phyloP scores from a whole-genome alignment of 2,888 invertebrate species.

The Criorhina ranunculi region DNA sequence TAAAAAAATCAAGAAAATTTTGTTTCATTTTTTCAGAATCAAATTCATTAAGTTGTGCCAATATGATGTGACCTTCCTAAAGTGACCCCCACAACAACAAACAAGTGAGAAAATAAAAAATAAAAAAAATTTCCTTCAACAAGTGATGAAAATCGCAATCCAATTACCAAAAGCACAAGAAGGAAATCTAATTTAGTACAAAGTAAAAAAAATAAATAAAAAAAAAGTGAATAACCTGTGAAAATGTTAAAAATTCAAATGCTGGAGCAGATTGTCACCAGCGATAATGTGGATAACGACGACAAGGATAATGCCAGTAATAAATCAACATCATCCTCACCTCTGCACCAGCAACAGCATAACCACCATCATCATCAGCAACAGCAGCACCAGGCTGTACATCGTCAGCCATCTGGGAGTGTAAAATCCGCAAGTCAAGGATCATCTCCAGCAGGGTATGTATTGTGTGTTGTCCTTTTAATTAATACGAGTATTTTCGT shows the following conservation, averaged over 20 bases:
- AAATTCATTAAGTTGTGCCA: constrained; percentile 40
- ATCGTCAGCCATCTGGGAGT: constrained; percentile 75
- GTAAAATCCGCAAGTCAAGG: constrained; percentile 83
- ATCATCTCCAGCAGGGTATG: constrained; percentile 84
- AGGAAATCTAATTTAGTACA: constrained; percentile 44
- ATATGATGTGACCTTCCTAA: constrained; percentile 72
- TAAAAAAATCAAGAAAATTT: constrained; percentile 31
- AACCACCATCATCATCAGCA: constrained; percentile 44
- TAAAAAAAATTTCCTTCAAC: constrained; percentile 38
- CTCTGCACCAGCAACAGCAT: constrained; percentile 80
- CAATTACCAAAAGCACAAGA: constrained; percentile 43
- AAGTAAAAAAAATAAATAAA: constrained; percentile 25
- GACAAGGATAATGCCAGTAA: constrained; percentile 78
- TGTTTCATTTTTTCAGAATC: constrained; percentile 67
- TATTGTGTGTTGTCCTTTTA: constrained; percentile 52
- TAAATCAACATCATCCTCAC: constrained; percentile 81
- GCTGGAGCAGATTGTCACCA: constrained; percentile 90
- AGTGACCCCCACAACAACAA: constrained; percentile 39
- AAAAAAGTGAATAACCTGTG: constrained; percentile 50
- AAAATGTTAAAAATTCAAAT: constrained; percentile 91
- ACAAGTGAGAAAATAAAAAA: constrained; percentile 4
- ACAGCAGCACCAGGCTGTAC: constrained; percentile 72
- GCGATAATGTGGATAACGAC: constrained; percentile 84
- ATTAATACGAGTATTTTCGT: constrained; percentile 12
- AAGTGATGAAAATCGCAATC: constrained; percentile 65